Evolutionary conservation across 2,797 vertebrate genomes (phyloP), one percentile per base, ranked within the genome.

Genomic region (Chelmon rostratus): DNA sequence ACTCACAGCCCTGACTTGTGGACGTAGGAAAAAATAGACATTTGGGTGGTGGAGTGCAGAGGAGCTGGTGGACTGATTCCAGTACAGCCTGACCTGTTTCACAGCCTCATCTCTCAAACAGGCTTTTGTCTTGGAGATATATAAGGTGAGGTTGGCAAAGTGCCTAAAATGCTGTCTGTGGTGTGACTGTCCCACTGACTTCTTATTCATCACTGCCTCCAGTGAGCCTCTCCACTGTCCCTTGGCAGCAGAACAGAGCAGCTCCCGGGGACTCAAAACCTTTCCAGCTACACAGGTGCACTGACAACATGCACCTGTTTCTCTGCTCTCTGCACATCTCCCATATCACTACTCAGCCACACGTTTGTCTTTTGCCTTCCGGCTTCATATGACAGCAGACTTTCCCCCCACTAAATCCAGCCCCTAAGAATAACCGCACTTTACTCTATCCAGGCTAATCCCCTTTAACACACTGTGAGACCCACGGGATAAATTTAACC

Each of bases 371-470:
- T 77, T 46, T 76, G 63, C 80, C 75, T 83, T 81, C 54, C 25
- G 53, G 67, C 82, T 74, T 63, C 82, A 85, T 62, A 73, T 31
- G 66, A 81, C 11, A 65, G 76, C 75, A 79, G 69, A 68, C 73
- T 65, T 76, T 84, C 75, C 76, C 62, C 74, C 49, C 16, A 10
- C 78, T 85, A 91, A 91, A 88, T 83, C 84, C 81, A 79, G 53
- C 49, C 69, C 62, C 89, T 89, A 89, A 87, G 86, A 92, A 89
- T 89, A 93, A 89, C 79, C 86, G 68, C 78, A 73, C 81, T 68
- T 81, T 40, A 44, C 81, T 88, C 62, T 62, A 89, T 88, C 85
- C 88, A 66, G 85, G 86, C 88, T 92, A 93, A 93, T 92, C 93
- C 89, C 65, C 70, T 89, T 89, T 73, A 79, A 75, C 82, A 74